A percentile compares a stretch with the other conserved stretches of the same genome.
Conservation (phyloP, 2,888 invertebrate genomes). For the Drosophila barbarae region DNA sequence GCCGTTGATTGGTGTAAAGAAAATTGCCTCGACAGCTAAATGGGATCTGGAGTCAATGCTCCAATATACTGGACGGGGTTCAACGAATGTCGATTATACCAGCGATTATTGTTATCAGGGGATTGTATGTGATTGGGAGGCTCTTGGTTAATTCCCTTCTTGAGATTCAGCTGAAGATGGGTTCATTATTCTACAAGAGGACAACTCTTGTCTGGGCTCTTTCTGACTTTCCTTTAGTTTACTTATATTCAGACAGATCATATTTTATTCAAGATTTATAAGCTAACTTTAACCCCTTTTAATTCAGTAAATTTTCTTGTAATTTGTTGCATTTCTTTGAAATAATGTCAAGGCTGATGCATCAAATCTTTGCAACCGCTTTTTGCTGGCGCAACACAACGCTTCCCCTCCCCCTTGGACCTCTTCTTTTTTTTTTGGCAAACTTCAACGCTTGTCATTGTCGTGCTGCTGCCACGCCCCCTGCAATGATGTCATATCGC, state of each 20-base stretch:
- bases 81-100: slow-evolving; percentile 32
- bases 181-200: not conserved
- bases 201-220: not conserved
- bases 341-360: slow-evolving; percentile 41
- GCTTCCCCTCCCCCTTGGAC: slow-evolving; percentile 8
- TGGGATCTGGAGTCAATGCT: slow-evolving; percentile 32
- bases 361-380: slow-evolving; percentile 18
- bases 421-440: slow-evolving; percentile 7
- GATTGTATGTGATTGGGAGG: slow-evolving; percentile 12
- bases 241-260: too few species aligned
- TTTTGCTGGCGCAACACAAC: slow-evolving; percentile 23
- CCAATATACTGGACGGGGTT: slow-evolving; percentile 20
- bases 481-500: slow-evolving; percentile 39
- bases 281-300: not conserved
- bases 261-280: not conserved
- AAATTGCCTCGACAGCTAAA: slow-evolving; percentile 25
- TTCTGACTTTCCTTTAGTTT: not conserved
- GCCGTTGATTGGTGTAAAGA: slow-evolving; percentile 32
- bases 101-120: slow-evolving; percentile 24
- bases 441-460: slow-evolving; percentile 33
- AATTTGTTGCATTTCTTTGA: slow-evolving; percentile 18
- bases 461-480: slow-evolving; percentile 23
- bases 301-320: not conserved
- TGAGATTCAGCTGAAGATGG: not conserved
- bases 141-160: slow-evolving; percentile 4